These are phyloP conservation scores for Phylloscopus collybita DNA, from an alignment of 2,797 vertebrate species.

Conservation along the genomic window DNA sequence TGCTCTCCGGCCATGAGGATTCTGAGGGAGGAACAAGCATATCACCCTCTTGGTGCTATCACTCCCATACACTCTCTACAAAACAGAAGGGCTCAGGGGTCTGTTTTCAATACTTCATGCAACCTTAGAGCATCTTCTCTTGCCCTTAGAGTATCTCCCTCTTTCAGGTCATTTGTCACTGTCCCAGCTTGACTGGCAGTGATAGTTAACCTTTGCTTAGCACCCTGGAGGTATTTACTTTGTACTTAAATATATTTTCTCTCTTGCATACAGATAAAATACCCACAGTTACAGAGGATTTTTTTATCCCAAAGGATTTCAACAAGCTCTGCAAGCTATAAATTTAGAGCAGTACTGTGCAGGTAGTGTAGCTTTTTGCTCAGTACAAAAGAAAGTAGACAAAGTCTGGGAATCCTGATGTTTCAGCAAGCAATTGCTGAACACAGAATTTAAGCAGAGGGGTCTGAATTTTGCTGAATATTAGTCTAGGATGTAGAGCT, in stretches of 20 bases:
- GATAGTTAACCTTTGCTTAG: conserved; percentile 15
- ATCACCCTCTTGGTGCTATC: not conserved
- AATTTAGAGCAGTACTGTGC: not conserved
- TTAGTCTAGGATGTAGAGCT: not conserved
- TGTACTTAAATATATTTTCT: conserved; percentile 19
- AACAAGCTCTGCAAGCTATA: not conserved
- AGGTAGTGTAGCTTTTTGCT: not conserved
- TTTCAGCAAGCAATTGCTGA: not conserved
- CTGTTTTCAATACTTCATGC: not conserved
- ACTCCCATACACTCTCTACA: not conserved
- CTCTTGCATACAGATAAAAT: conserved; percentile 17
- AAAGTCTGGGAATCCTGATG: not conserved
- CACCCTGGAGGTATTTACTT: conserved; percentile 12
- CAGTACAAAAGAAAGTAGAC: not conserved
- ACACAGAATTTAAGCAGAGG: not conserved
- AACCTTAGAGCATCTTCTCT: not conserved
- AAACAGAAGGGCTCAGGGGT: not conserved
- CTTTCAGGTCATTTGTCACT: conserved; percentile 26
- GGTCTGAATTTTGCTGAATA: not conserved
- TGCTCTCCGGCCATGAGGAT: not conserved
- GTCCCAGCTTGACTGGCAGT: not conserved
- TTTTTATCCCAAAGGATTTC: conserved; percentile 36
- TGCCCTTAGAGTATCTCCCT: not conserved
- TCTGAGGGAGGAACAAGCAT: not conserved
- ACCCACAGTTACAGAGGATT: conserved; percentile 1